phyloP scores from a whole-genome alignment of 2,113 vertebrate genomes.

The Rhinogobius similis region DNA sequence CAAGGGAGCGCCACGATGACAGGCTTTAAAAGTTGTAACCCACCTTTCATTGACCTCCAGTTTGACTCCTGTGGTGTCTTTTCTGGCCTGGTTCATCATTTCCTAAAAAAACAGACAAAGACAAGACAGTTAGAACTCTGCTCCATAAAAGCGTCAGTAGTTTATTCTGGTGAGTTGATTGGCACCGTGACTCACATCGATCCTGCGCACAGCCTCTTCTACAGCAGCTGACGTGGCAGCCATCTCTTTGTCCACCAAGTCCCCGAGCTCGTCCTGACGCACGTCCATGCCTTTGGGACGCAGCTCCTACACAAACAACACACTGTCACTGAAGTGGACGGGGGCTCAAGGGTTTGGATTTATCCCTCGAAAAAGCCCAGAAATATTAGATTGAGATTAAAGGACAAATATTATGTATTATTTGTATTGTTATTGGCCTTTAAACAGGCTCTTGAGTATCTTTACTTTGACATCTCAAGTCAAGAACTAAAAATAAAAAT shows the following conservation, averaged over 20 bases:
- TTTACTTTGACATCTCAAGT: no score
- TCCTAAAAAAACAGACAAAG: slow-evolving; percentile 77
- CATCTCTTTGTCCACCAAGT: slow-evolving; percentile 98
- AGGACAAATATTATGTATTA: no score
- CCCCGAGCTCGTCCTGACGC: slow-evolving; percentile 91
- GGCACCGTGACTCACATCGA: slow-evolving; percentile 83
- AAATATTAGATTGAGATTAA: no score
- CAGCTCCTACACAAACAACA: slow-evolving; percentile 80
- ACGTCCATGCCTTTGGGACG: slow-evolving; percentile 90
- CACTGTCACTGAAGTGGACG: not conserved
- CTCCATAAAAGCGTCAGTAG: not conserved
- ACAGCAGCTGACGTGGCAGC: slow-evolving; percentile 90
- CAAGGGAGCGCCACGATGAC: not conserved
- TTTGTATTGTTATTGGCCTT: no score
- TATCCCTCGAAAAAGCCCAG: no score
- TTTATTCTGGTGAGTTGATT: not conserved
- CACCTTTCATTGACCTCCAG: slow-evolving; percentile 97
- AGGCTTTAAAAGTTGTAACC: slow-evolving; percentile 37
- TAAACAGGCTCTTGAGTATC: no score
- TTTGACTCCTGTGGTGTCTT: slow-evolving; percentile 87
- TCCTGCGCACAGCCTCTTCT: slow-evolving; percentile 91
- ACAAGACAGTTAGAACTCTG: not conserved
- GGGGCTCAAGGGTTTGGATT: no score
- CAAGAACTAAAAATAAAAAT: no score
- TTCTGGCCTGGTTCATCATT: slow-evolving; percentile 95